Conservation (phyloP, 2,113 vertebrate species). For the Salvelinus sp. region DNA sequence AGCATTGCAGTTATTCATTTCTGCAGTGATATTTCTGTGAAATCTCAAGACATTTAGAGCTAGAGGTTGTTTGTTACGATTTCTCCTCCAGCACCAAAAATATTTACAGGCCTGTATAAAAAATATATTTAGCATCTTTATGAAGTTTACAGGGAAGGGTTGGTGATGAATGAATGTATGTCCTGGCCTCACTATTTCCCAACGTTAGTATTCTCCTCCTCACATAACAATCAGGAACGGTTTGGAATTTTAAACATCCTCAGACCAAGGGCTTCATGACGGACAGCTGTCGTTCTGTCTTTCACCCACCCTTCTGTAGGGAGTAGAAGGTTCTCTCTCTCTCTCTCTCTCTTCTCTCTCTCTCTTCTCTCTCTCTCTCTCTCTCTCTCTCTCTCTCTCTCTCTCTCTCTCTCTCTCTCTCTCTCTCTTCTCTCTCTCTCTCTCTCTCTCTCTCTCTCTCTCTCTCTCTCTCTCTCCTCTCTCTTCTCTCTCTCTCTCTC, state of each 20-base stretch:
- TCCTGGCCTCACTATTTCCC: slow-evolving; percentile 25
- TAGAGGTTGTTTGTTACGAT: not conserved
- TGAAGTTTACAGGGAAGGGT: slow-evolving; percentile 20
- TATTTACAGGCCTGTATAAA: not conserved
- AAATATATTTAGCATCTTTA: not conserved
- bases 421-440: not conserved
- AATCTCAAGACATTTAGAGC: not conserved
- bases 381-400: not conserved
- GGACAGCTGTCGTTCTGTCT: slow-evolving; percentile 35
- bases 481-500: no score
- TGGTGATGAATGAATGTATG: slow-evolving; percentile 45
- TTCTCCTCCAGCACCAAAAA: slow-evolving; percentile 19
- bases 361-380: not conserved
- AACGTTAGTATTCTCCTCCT: slow-evolving; percentile 18
- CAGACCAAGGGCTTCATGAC: slow-evolving; percentile 24
- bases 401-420: no score
- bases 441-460: not conserved
- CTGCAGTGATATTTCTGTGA: not conserved
- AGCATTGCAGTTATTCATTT: not conserved
- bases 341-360: not conserved
- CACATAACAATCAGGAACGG: slow-evolving; percentile 19
- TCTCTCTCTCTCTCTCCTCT: no score
- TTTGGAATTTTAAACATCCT: slow-evolving; percentile 38
- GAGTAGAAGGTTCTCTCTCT: no score
- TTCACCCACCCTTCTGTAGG: slow-evolving; percentile 1